phyloP scores from a whole-genome alignment of 2,888 invertebrate genomes.

The Drosophila trichaetosa region DNA sequence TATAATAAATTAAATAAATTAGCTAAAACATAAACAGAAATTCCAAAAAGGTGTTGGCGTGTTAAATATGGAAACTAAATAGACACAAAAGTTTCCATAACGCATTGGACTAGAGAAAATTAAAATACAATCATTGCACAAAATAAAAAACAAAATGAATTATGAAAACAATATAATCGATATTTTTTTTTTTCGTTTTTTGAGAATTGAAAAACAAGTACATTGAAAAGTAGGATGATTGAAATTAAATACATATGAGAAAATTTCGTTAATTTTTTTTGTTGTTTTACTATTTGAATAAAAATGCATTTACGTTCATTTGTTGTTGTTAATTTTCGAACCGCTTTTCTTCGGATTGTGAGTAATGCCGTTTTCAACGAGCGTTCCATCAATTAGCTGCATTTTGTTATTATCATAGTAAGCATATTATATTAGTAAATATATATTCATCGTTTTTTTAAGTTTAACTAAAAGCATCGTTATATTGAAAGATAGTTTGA shows the following conservation, averaged over 20 bases:
- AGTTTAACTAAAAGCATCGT: slow-evolving; percentile 70
- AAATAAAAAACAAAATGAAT: slow-evolving; percentile 28
- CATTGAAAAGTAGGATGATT: slow-evolving; percentile 19
- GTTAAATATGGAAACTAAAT: slow-evolving; percentile 49
- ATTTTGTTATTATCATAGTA: slow-evolving; percentile 43
- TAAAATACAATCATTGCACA: slow-evolving; percentile 57
- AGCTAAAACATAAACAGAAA: slow-evolving; percentile 75
- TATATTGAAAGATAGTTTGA: slow-evolving; percentile 18
- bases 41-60: slow-evolving; percentile 61
- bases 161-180: slow-evolving; percentile 17
- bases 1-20: slow-evolving; percentile 77
- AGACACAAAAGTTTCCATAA: slow-evolving; percentile 54
- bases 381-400: slow-evolving; percentile 38
- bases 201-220: slow-evolving; percentile 29
- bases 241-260: slow-evolving; percentile 41
- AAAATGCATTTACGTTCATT: slow-evolving; percentile 69
- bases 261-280: slow-evolving; percentile 32
- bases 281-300: slow-evolving; percentile 53
- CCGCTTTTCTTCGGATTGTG: slow-evolving; percentile 45
- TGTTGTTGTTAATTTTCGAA: slow-evolving; percentile 36
- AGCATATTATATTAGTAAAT: slow-evolving; percentile 46
- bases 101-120: slow-evolving; percentile 72
- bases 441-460: slow-evolving; percentile 45
- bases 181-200: slow-evolving; percentile 11
- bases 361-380: slow-evolving; percentile 25